Conservation (phyloP, 2,113 vertebrate genomes). For the Halcyon malimbica region DNA sequence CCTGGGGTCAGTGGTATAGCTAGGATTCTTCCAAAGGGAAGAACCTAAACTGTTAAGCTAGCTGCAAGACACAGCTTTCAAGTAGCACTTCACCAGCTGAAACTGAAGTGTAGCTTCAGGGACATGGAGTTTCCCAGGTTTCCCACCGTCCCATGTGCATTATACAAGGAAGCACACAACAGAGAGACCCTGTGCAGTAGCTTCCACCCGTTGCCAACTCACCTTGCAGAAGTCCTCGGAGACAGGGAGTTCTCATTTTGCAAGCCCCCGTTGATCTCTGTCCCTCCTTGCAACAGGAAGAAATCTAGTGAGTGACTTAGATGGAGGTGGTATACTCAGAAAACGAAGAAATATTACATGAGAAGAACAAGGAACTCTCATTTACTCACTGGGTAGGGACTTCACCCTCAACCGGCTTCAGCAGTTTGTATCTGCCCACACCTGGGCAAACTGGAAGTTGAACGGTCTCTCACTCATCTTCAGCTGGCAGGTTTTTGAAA, state of each 20-base stretch:
- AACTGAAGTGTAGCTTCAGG: not conserved
- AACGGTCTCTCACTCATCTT: not conserved
- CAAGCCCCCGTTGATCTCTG: not conserved
- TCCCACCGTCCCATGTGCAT: not conserved
- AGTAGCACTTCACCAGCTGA: not conserved
- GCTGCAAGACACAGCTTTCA: not conserved
- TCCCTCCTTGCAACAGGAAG: not conserved
- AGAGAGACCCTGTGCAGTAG: not conserved
- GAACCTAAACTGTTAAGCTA: not conserved
- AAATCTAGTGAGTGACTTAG: not conserved
- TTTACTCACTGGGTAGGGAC: not conserved
- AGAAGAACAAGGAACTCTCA: not conserved
- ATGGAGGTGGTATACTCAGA: not conserved
- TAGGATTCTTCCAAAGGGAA: not conserved
- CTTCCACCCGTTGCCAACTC: not conserved
- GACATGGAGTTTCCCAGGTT: not conserved
- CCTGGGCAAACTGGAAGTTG: not conserved
- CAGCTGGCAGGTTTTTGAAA: not conserved
- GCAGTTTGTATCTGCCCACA: not conserved
- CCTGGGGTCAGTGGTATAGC: not conserved
- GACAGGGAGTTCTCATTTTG: not conserved
- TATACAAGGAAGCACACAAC: not conserved
- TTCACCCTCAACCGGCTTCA: not conserved
- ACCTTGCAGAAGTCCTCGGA: not conserved
- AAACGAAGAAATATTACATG: not conserved